Percentiles rank a stretch among this genome's conserved stretches.
Conservation (phyloP, 2,797 vertebrate genomes). For the Labeo calbasu region DNA sequence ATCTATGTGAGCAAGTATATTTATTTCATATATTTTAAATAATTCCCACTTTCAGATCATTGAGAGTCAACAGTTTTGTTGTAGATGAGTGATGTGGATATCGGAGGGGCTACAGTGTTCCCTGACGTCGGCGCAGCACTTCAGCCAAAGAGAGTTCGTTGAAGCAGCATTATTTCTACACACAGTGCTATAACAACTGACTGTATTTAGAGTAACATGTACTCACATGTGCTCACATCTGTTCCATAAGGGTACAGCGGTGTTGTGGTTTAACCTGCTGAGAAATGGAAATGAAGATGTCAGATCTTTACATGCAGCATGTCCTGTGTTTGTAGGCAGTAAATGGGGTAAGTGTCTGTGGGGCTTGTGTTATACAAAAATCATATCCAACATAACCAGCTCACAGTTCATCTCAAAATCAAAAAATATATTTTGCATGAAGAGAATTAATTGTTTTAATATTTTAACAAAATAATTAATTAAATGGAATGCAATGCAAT, state of each 20-base stretch:
- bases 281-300: slow-evolving; percentile 56
- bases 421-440: neutral
- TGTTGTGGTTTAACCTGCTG: slow-evolving; percentile 66
- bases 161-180: neutral
- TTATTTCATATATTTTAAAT: neutral
- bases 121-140: slow-evolving; percentile 84
- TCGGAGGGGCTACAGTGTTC: slow-evolving; percentile 87
- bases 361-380: neutral
- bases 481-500: neutral
- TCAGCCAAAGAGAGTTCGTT: slow-evolving; percentile 83
- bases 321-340: slow-evolving; percentile 63
- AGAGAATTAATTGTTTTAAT: neutral
- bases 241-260: slow-evolving; percentile 55
- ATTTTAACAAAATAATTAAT: neutral
- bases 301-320: slow-evolving; percentile 61
- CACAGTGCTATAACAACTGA: neutral
- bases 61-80: neutral
- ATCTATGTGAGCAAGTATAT: slow-evolving; percentile 57
- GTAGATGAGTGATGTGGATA: slow-evolving; percentile 87
- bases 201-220: neutral
- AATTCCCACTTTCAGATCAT: neutral
- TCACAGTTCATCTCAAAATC: neutral
- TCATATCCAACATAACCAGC: neutral
- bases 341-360: slow-evolving; percentile 61
- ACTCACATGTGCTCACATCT: neutral